Evolutionary conservation across 2,888 invertebrate genomes (phyloP), one percentile per base, ranked within the genome.

Genomic region (Tanytarsus gracilentus): DNA sequence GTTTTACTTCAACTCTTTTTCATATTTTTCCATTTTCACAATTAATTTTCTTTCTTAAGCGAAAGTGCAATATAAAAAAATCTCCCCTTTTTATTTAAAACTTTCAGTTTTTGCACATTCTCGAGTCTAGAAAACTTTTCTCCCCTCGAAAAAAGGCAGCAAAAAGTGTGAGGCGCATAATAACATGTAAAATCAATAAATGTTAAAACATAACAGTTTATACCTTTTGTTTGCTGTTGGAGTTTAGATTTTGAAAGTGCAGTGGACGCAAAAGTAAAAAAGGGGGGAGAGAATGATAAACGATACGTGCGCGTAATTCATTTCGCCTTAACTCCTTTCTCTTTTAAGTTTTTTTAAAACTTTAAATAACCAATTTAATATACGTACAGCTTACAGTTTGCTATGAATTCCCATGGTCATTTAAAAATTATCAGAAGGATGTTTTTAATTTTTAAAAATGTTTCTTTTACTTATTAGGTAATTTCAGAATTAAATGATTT

Each of bases 171-270:
- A n/a, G n/a, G n/a, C 52, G 52, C 18, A 52, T 16, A 52, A 25
- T 30, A 16, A 36, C 36, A 21, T 49, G 49, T 26, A 49, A 52
- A 52, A 52, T 52, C 52, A 52, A 52, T 52, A 52, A 29, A 52
- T 30, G 26, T n/a, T 14, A 30, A 52, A 52, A 52, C 14, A 52
- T 16, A 52, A 16, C 21, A n/a, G 11, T 18, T 30, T 21, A 27
- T 52, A 52, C 16, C n/a, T 36, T 36, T 16, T 14, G 14, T 33
- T 33, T 33, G 11, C 14, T 33, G 11, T 33, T 33, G 11, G 3
- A 6, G 2, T 33, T 33, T 33, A 4, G 11, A n/a, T 33, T 33
- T 33, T 16, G 36, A 52, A 52, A 52, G 21, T 52, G 52, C 52
- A 27, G 21, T 25, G 26, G 16, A 52, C 29, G 30, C 23, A 52